These are phyloP conservation scores for Drosophila micromelanica DNA, from an alignment of 1,140 invertebrate genomes.

Conservation along the genomic window DNA sequence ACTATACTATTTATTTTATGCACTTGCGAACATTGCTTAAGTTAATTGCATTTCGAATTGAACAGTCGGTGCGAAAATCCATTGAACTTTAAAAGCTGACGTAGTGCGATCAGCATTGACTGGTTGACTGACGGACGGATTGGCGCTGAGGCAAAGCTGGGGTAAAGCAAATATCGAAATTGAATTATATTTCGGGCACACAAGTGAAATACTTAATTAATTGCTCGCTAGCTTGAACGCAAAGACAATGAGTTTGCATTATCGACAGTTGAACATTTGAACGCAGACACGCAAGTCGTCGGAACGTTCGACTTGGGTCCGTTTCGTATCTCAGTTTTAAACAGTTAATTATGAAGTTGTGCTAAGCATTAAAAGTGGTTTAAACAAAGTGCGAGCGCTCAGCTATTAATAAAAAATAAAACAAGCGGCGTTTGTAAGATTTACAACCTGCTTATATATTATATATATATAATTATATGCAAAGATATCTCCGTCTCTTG, in stretches of 20 bases:
- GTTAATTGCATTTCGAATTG: constrained; percentile 45
- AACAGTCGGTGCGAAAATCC: constrained; percentile 36
- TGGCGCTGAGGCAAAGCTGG: neutral
- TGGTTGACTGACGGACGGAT: constrained; percentile 17
- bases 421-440: constrained; percentile 19
- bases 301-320: constrained; percentile 22
- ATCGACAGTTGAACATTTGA: constrained; percentile 70
- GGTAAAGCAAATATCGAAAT: constrained; percentile 49
- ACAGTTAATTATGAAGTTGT: constrained; percentile 38
- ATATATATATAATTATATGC: neutral
- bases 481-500: constrained; percentile 7
- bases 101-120: constrained; percentile 52
- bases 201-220: constrained; percentile 74
- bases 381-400: constrained; percentile 34
- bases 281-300: constrained; percentile 71
- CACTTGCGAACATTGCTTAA: constrained; percentile 39
- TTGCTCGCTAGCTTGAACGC: constrained; percentile 48
- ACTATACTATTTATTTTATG: constrained; percentile 16
- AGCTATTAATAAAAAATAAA: constrained; percentile 12
- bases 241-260: constrained; percentile 74
- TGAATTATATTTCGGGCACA: constrained; percentile 64
- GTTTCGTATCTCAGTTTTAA: constrained; percentile 1
- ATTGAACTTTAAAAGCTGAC: constrained; percentile 70
- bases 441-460: constrained; percentile 37
- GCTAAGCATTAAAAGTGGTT: constrained; percentile 13